Percentiles rank a stretch among this genome's conserved stretches.
These are phyloP conservation scores for Thera obeliscata DNA, from an alignment of 2,888 invertebrate genomes.

Conservation along the genomic window DNA sequence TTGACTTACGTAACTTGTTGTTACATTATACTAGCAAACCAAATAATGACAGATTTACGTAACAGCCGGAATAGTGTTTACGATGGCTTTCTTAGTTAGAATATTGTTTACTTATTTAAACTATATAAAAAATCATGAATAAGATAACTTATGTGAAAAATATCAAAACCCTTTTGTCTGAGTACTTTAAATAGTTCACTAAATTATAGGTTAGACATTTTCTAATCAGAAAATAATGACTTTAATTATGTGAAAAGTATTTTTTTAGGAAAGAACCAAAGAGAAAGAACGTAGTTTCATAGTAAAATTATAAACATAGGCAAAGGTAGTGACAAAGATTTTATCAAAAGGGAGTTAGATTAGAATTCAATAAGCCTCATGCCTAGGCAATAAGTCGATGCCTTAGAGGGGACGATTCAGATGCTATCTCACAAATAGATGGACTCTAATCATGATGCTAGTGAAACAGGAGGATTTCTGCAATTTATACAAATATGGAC, in stretches of 20 bases:
- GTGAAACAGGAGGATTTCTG: not conserved
- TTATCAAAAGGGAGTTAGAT: conserved; percentile 9
- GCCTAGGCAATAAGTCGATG: conserved; percentile 23
- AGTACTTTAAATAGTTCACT: not conserved
- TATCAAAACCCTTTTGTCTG: not conserved
- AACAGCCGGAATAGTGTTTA: not conserved
- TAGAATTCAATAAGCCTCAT: conserved; percentile 27
- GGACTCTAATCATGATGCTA: not conserved
- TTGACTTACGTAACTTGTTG: not conserved
- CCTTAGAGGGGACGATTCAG: conserved; percentile 17
- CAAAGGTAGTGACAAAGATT: conserved; percentile 6
- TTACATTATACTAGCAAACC: not conserved
- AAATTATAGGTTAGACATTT: not conserved
- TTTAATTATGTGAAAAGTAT: not conserved
- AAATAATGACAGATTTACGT: not conserved
- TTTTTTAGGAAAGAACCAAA: too few species aligned
- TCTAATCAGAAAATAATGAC: not conserved
- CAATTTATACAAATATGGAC: not conserved
- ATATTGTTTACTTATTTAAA: not conserved
- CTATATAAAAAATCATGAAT: not conserved
- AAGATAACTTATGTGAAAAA: conserved; percentile 10
- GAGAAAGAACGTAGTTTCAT: not conserved
- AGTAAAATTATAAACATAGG: not conserved
- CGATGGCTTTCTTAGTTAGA: not conserved
- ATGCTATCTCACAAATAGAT: conserved; percentile 14